These are phyloP conservation scores for Scaptomyza pallida DNA, from an alignment of 1,140 invertebrate species.

Conservation along the genomic window DNA sequence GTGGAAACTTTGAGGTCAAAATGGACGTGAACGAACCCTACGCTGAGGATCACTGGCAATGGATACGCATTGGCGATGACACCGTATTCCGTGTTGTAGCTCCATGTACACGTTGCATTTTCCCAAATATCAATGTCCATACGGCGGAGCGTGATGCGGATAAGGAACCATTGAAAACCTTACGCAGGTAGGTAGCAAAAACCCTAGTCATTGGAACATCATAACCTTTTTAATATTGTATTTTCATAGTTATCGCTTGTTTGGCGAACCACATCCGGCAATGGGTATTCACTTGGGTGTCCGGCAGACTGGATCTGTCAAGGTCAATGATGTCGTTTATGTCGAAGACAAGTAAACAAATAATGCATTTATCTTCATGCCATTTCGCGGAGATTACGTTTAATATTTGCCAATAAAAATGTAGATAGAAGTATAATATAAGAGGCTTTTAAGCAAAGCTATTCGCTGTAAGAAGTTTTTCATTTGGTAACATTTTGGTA, in stretches of 20 bases:
- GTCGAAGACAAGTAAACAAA: slow-evolving; percentile 61
- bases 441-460: too few relatives aligned
- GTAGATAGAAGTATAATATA: too few relatives aligned
- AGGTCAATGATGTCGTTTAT: slow-evolving; percentile 72
- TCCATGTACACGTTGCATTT: slow-evolving; percentile 85
- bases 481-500: too few relatives aligned
- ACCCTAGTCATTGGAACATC: too few relatives aligned
- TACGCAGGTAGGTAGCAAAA: slow-evolving; percentile 80
- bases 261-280: slow-evolving; percentile 59
- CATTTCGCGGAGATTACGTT: too few relatives aligned
- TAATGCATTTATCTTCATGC: too few relatives aligned
- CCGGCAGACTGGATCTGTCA: slow-evolving; percentile 56
- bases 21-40: slow-evolving; percentile 81
- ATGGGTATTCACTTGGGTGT: slow-evolving; percentile 78
- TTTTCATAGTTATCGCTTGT: slow-evolving; percentile 73
- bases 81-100: slow-evolving; percentile 82
- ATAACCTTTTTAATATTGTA: too few relatives aligned
- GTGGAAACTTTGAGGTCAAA: slow-evolving; percentile 85
- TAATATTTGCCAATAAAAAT: too few relatives aligned
- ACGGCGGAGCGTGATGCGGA: slow-evolving; percentile 85
- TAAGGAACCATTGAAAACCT: slow-evolving; percentile 86
- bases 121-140: slow-evolving; percentile 86
- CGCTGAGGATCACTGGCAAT: slow-evolving; percentile 85
- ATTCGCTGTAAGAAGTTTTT: too few relatives aligned
- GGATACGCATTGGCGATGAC: slow-evolving; percentile 83